These are phyloP conservation scores for Bungarus multicinctus DNA, from an alignment of 2,113 vertebrate species.

Conservation along the genomic window DNA sequence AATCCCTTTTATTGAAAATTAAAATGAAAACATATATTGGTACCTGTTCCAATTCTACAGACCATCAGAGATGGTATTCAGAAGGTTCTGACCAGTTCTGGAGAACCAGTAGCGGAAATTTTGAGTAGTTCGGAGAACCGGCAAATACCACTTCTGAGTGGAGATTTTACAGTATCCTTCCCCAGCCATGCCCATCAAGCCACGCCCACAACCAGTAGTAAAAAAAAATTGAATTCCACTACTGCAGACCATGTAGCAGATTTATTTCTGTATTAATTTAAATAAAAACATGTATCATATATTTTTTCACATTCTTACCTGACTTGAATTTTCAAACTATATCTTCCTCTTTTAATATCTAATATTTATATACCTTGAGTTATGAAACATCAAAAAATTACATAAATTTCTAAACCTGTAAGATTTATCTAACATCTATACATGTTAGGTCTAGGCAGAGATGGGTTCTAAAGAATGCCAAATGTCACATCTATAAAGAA, in stretches of 20 bases:
- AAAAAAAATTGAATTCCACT: no score
- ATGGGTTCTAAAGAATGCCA: background rate
- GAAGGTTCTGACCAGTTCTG: no score
- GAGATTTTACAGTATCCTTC: no score
- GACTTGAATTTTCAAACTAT: background rate
- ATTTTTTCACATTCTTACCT: background rate
- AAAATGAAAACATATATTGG: background rate
- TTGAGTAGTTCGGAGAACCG: no score
- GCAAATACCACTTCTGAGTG: no score
- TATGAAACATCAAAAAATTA: background rate
- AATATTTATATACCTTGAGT: background rate
- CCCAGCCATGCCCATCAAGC: no score
- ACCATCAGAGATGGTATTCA: no score
- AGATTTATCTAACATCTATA: background rate
- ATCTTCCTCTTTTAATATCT: background rate
- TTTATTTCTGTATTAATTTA: background rate
- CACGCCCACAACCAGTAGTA: no score
- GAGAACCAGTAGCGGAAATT: no score
- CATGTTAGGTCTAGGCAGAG: background rate
- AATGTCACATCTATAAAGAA: constrained; percentile 6
- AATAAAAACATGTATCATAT: background rate
- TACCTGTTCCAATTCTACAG: background rate
- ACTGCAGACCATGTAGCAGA: background rate
- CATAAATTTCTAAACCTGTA: background rate
- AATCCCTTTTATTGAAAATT: constrained; percentile 22